These are phyloP conservation scores for Notothenia coriiceps DNA, from an alignment of 2,113 vertebrate genomes.

Conservation along the genomic window DNA sequence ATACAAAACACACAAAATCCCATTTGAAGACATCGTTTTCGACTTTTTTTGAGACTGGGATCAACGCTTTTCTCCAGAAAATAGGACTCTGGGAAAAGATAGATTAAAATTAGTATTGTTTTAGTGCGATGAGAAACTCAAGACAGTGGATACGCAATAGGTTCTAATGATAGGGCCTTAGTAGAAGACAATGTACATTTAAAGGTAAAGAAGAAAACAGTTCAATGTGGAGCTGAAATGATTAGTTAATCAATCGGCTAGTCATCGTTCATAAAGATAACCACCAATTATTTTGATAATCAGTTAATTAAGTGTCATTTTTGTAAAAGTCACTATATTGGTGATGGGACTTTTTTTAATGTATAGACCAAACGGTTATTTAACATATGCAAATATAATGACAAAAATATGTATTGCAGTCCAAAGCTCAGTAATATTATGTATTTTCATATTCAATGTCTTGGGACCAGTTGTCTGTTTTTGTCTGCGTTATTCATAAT, in stretches of 20 bases:
- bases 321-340: too few relatives aligned
- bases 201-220: background rate
- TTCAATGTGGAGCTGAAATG: background rate
- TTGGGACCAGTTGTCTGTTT: background rate
- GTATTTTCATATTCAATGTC: background rate
- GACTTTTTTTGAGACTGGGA: too few relatives aligned
- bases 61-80: too few relatives aligned
- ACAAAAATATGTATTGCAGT: background rate
- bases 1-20: too few relatives aligned
- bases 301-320: too few relatives aligned
- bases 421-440: background rate
- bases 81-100: background rate
- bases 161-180: background rate
- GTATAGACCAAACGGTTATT: too few relatives aligned
- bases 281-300: background rate
- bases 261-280: background rate
- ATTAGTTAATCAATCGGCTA: background rate
- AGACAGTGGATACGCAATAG: background rate
- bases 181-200: background rate
- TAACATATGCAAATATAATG: background rate
- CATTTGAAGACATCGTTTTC: too few relatives aligned
- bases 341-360: too few relatives aligned
- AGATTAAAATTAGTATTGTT: background rate
- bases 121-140: background rate
- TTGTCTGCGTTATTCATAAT: background rate